These are phyloP conservation scores for Eleginops maclovinus DNA, from an alignment of 2,113 vertebrate genomes.

Conservation along the genomic window DNA sequence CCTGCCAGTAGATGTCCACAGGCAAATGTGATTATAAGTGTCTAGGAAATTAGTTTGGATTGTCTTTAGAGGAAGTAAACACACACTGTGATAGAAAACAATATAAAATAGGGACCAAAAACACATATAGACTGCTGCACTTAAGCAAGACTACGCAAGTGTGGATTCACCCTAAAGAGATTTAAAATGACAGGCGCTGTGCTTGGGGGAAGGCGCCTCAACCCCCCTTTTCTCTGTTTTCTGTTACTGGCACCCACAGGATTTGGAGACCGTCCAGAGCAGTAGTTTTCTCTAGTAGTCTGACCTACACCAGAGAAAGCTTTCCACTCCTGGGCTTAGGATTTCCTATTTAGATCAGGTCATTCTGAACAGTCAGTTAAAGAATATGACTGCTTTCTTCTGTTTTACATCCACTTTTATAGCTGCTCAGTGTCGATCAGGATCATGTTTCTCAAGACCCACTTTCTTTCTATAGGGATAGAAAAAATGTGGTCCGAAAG, in stretches of 20 bases:
- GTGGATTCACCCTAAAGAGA: neutral
- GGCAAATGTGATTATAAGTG: conserved; percentile 48
- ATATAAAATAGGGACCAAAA: neutral
- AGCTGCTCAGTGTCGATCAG: conserved; percentile 16
- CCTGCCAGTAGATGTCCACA: conserved; percentile 18
- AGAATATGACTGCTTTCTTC: neutral
- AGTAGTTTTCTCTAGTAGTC: conserved; percentile 43
- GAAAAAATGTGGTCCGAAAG: conserved; percentile 38
- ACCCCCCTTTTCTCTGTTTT: conserved; percentile 26
- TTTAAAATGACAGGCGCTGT: conserved; percentile 8
- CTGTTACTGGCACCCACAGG: conserved; percentile 31
- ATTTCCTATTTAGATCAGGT: conserved; percentile 33
- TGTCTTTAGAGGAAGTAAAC: conserved; percentile 21
- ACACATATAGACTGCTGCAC: neutral
- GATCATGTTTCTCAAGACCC: conserved; percentile 36
- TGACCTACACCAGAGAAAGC: conserved; percentile 26
- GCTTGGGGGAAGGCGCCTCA: neutral
- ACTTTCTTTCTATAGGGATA: conserved; percentile 14
- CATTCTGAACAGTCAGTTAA: conserved; percentile 32
- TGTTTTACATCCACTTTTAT: conserved; percentile 16
- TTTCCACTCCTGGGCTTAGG: conserved; percentile 31
- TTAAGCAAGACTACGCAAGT: neutral
- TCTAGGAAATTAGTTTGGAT: conserved; percentile 24
- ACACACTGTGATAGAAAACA: conserved; percentile 21
- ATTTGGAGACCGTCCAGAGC: conserved; percentile 51